Evolutionary conservation across 2,113 vertebrate species (phyloP).

Genomic region (Tringa solitaria): DNA sequence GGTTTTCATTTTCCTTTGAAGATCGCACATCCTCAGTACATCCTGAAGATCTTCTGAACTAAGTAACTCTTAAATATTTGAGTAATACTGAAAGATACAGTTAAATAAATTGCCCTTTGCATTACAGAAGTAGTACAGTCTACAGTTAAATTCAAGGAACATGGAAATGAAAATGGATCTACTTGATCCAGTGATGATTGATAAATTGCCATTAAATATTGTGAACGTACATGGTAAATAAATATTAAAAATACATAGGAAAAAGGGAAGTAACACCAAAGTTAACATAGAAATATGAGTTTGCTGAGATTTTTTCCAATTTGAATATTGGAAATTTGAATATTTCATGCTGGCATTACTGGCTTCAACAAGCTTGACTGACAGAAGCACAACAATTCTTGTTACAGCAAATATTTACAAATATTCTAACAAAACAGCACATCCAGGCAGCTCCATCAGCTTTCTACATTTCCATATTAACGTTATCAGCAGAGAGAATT

Average conservation of each 20-base stretch:
- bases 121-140: not conserved
- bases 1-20: not conserved
- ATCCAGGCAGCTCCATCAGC: not conserved
- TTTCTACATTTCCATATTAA: not conserved
- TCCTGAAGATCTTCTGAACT: not conserved
- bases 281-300: not conserved
- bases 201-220: not conserved
- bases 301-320: not conserved
- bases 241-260: not conserved
- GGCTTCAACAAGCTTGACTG: constrained; percentile 1
- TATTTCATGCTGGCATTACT: constrained; percentile 43
- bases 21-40: not conserved
- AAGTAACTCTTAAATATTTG: not conserved
- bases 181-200: not conserved
- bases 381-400: constrained; percentile 38
- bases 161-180: not conserved
- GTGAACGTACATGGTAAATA: not conserved
- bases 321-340: constrained; percentile 23
- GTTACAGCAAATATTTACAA: constrained; percentile 51
- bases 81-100: not conserved
- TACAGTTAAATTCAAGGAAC: not conserved
- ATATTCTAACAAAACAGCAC: not conserved
- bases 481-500: not conserved
- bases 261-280: not conserved
- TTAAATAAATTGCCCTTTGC: not conserved